phyloP scores from a whole-genome alignment of 1,140 invertebrate genomes.

The Mya arenaria region DNA sequence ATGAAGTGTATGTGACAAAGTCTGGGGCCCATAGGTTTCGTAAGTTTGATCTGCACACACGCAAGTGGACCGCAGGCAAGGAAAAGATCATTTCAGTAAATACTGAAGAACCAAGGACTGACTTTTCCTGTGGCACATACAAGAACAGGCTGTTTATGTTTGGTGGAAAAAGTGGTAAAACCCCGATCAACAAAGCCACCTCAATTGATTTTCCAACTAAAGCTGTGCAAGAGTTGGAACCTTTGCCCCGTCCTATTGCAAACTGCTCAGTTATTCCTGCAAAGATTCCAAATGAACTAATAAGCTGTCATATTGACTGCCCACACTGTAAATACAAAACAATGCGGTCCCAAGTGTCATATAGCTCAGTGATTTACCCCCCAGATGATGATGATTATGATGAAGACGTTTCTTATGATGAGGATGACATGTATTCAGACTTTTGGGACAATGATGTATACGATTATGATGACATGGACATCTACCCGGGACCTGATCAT shows the following conservation, averaged over 20 bases:
- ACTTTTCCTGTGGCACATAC: slow-evolving; percentile 57
- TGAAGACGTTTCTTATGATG: slow-evolving; percentile 59
- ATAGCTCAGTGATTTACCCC: slow-evolving; percentile 54
- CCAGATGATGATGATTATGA: slow-evolving; percentile 68
- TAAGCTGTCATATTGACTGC: slow-evolving; percentile 69
- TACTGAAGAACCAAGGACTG: slow-evolving; percentile 52
- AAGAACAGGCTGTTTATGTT: slow-evolving; percentile 68
- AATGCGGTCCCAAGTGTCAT: slow-evolving; percentile 56
- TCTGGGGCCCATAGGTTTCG: slow-evolving; percentile 62
- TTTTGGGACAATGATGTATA: slow-evolving; percentile 47
- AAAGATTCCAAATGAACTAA: slow-evolving; percentile 60
- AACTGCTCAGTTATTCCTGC: slow-evolving; percentile 59
- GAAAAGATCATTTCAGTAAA: slow-evolving; percentile 56
- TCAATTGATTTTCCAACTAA: slow-evolving; percentile 60
- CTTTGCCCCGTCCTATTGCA: slow-evolving; percentile 62
- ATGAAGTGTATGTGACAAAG: slow-evolving; percentile 61
- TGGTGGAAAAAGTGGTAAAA: slow-evolving; percentile 65
- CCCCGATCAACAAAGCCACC: slow-evolving; percentile 50
- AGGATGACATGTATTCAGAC: slow-evolving; percentile 55
- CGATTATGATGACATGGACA: slow-evolving; percentile 25
- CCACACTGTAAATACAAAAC: slow-evolving; percentile 68
- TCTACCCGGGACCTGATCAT: background rate
- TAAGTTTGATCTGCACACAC: slow-evolving; percentile 57
- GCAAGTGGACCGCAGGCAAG: slow-evolving; percentile 52
- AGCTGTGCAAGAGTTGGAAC: slow-evolving; percentile 62